Percentiles rank a stretch among this genome's conserved stretches.
These are phyloP conservation scores for Tiliacea citrago DNA, from an alignment of 2,888 invertebrate species.

Conservation along the genomic window DNA sequence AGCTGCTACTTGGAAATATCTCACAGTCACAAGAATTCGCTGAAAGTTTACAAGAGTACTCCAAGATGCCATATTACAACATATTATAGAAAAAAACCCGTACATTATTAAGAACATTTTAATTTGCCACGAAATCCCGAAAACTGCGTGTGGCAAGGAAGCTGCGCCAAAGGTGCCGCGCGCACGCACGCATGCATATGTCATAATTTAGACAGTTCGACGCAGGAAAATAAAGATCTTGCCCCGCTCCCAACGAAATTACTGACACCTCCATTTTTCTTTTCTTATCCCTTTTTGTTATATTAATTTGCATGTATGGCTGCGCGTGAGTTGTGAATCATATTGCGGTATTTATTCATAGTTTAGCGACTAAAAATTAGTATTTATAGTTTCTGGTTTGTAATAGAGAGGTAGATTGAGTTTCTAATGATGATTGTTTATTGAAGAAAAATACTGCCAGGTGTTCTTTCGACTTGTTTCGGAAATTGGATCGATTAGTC, in stretches of 20 bases:
- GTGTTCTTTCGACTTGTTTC: slow-evolving; percentile 31
- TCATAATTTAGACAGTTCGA: slow-evolving; percentile 71
- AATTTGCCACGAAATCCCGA: slow-evolving; percentile 55
- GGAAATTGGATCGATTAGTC: slow-evolving; percentile 24
- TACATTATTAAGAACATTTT: slow-evolving; percentile 21
- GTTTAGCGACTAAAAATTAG: slow-evolving; percentile 30
- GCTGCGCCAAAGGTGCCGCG: slow-evolving; percentile 51
- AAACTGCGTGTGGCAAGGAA: slow-evolving; percentile 69
- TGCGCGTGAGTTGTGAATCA: slow-evolving; percentile 57
- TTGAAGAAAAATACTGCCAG: slow-evolving; percentile 22
- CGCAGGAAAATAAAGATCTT: slow-evolving; percentile 65
- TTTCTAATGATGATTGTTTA: slow-evolving; percentile 41
- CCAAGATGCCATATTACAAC: background rate
- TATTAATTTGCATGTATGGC: slow-evolving; percentile 62
- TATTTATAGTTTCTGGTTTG: slow-evolving; percentile 23
- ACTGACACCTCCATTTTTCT: slow-evolving; percentile 66
- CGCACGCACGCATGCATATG: slow-evolving; percentile 62
- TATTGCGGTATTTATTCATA: slow-evolving; percentile 38
- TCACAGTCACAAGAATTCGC: background rate
- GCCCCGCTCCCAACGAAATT: slow-evolving; percentile 63
- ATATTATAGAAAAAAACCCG: background rate
- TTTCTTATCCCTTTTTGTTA: slow-evolving; percentile 50
- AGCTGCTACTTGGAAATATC: background rate
- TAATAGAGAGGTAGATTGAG: slow-evolving; percentile 19
- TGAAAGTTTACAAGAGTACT: background rate